These are phyloP conservation scores for Ormyrus nitidulus DNA, from an alignment of 2,888 invertebrate genomes.

Conservation along the genomic window DNA sequence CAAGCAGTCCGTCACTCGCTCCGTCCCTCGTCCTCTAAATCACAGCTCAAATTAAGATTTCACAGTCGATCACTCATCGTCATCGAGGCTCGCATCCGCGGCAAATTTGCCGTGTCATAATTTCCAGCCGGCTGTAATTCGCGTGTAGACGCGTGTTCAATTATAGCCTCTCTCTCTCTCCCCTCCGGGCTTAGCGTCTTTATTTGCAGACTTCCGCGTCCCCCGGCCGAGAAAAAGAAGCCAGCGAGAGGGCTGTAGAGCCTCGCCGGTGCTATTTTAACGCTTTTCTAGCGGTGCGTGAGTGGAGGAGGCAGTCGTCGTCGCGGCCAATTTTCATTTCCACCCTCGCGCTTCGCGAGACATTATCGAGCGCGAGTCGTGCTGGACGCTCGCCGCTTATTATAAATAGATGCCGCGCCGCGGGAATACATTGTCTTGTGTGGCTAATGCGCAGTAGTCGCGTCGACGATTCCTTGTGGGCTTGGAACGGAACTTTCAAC, in stretches of 20 bases:
- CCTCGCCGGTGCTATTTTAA: no score
- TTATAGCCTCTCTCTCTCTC: no score
- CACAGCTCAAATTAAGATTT: slow-evolving; percentile 7
- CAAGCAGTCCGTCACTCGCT: no score
- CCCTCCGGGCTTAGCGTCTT: neutral
- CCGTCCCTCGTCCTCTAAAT: no score
- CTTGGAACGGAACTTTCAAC: no score
- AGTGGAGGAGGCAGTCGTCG: neutral
- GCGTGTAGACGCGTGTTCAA: neutral
- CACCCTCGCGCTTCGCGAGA: neutral
- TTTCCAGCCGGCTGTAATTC: neutral
- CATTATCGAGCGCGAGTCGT: slow-evolving; percentile 21
- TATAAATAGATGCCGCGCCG: slow-evolving; percentile 31
- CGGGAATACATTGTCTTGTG: neutral
- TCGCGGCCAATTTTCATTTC: slow-evolving; percentile 24
- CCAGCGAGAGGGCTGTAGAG: neutral
- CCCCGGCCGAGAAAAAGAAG: neutral
- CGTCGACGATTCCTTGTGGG: no score
- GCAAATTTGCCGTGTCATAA: no score
- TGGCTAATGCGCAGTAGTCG: no score
- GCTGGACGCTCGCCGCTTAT: neutral
- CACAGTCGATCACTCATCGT: neutral
- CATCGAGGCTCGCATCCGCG: neutral
- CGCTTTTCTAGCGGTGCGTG: no score
- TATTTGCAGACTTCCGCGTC: slow-evolving; percentile 23